phyloP scores from a whole-genome alignment of 2,797 vertebrate species.

The Siniperca scherzeri region DNA sequence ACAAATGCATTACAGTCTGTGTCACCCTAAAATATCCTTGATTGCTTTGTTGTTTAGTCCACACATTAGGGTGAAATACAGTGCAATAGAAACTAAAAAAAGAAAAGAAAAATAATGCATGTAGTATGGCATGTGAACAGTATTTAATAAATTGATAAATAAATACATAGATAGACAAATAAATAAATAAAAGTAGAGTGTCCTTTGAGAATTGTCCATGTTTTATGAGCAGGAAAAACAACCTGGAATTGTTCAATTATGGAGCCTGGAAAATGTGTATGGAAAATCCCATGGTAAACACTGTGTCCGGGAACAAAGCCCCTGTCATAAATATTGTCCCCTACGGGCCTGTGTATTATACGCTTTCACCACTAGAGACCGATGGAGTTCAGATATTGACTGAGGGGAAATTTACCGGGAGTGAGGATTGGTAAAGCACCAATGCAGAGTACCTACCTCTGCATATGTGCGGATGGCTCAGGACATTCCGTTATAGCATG shows the following conservation, averaged over 20 bases:
- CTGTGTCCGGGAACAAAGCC: slow-evolving; percentile 8
- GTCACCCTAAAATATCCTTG: not conserved
- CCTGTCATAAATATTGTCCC: not conserved
- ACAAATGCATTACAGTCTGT: not conserved
- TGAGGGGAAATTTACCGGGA: slow-evolving; percentile 61
- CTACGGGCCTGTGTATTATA: slow-evolving; percentile 20
- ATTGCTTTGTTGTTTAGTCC: not conserved
- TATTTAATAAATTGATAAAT: not conserved
- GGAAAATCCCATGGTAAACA: slow-evolving; percentile 68
- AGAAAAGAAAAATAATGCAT: not conserved
- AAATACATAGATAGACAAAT: not conserved
- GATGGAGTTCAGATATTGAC: slow-evolving; percentile 47
- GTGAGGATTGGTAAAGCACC: slow-evolving; percentile 66
- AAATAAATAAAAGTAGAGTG: not conserved
- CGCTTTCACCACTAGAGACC: slow-evolving; percentile 76
- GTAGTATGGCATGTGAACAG: not conserved
- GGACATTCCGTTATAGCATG: slow-evolving; percentile 24
- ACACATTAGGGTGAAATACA: not conserved
- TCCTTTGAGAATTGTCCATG: not conserved
- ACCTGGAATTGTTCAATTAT: slow-evolving; percentile 18
- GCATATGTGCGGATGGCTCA: not conserved
- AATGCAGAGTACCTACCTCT: not conserved
- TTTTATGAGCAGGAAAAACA: slow-evolving; percentile 31
- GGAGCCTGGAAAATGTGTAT: not conserved
- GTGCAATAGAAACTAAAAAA: not conserved